phyloP scores from a whole-genome alignment of 2,888 invertebrate species.

The Meghimatium bilineatum region DNA sequence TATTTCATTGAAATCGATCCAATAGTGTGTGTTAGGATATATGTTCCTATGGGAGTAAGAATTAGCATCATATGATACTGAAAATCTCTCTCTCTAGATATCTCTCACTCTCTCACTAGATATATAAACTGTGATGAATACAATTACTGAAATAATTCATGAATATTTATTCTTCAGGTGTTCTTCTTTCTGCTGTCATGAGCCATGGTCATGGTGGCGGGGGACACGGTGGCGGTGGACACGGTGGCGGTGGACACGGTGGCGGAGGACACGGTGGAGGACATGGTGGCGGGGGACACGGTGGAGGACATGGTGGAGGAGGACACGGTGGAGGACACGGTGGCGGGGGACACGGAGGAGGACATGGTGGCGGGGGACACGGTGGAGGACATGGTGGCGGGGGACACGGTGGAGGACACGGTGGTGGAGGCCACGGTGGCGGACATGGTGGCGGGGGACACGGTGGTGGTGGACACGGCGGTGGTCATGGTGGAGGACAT shows the following conservation, averaged over 20 bases:
- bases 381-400: conserved; percentile 20
- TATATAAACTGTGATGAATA: too few species aligned
- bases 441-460: neutral
- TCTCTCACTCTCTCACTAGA: too few species aligned
- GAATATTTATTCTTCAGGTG: neutral
- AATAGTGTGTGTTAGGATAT: too few species aligned
- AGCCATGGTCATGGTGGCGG: conserved; percentile 13
- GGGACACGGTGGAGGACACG: neutral
- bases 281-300: neutral
- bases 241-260: neutral
- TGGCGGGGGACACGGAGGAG: neutral
- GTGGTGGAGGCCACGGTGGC: conserved; percentile 13
- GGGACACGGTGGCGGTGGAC: neutral
- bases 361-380: neutral
- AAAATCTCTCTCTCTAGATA: too few species aligned
- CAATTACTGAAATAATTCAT: too few species aligned
- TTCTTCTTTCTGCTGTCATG: conserved; percentile 4
- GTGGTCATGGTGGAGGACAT: neutral
- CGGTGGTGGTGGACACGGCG: neutral
- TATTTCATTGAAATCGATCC: too few species aligned
- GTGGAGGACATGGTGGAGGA: conserved; percentile 12
- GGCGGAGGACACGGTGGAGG: neutral
- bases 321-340: conserved; percentile 9
- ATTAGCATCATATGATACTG: too few species aligned
- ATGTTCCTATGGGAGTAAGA: too few species aligned